phyloP scores from a whole-genome alignment of 2,888 invertebrate species.

The Eupithecia dodoneata region DNA sequence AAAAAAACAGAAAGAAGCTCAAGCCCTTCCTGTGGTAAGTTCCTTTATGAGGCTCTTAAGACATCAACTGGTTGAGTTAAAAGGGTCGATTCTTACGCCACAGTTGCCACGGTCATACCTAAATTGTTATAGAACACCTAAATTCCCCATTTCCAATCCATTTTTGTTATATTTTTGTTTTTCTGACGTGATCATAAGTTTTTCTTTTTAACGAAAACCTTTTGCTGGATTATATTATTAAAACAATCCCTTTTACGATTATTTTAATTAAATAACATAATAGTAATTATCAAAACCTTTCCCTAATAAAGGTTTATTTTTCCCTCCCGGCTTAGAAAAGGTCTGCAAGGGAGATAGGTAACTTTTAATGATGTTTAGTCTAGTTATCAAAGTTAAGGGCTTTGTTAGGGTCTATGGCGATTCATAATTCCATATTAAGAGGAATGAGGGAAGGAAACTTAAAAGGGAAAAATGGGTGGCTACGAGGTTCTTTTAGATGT shows the following conservation, averaged over 20 bases:
- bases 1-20: too few relatives aligned
- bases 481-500: not conserved
- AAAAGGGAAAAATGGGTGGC: not conserved
- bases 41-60: too few relatives aligned
- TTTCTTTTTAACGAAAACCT: not conserved
- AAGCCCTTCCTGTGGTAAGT: too few relatives aligned
- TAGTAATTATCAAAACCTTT: slow-evolving; percentile 5
- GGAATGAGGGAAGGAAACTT: not conserved
- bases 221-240: not conserved
- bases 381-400: slow-evolving; percentile 4
- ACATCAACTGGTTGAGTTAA: too few relatives aligned
- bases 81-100: too few relatives aligned
- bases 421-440: not conserved
- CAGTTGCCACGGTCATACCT: too few relatives aligned
- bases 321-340: not conserved
- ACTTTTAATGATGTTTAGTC: slow-evolving; percentile 10
- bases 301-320: not conserved
- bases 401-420: not conserved
- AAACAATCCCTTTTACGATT: slow-evolving; percentile 1
- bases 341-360: slow-evolving; percentile 1
- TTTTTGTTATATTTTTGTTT: too few relatives aligned
- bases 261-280: not conserved
- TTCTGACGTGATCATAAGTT: too few relatives aligned
- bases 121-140: too few relatives aligned
- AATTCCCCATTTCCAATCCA: too few relatives aligned